Base-by-base conservation (phyloP, 2,888 invertebrate genomes). In the Sesamia inferens region DNA sequence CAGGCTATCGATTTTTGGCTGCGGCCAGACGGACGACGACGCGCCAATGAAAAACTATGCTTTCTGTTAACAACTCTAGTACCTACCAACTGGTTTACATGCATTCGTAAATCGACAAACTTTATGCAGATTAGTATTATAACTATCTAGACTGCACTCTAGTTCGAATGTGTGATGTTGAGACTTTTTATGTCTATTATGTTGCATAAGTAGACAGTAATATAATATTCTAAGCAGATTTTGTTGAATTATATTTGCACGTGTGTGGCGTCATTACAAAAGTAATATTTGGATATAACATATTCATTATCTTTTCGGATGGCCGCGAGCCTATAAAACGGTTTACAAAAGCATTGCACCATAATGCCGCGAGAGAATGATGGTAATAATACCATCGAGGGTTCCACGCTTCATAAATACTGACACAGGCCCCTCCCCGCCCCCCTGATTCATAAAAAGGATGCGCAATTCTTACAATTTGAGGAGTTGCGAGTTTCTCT, bases 11-110 rank as follows among this genome's bases (percentile, higher is more conserved):
- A 95, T 94, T 93, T 90, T 86, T 81, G 82, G 88, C 89, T 84
- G 90, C 87, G 85, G 91, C 93, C 89, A 94, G 94, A 94, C 95
- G 89, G 72, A 82, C 77, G 77, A 74, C 85, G 85, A 88, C 92
- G 94, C 92, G 94, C 89, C 93, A 89, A 91, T 91, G 92, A 93
- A 95, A 94, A 94, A 94, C 94, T 93, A 93, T 92, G 89, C 90
- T 93, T 92, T 93, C 93, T 93, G 89, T 89, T 87, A 44, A 78
- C 80, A 89, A 90, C 87, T 87, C 85, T 81, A 78, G 84, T 79
- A 88, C 83, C 82, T 79, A 88, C 83, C 82, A 89, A 88, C 89
- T 90, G 88, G 74, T 84, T 88, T 78, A 82, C 78, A 82, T 88
- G 24, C 62, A 24, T 65, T 89, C 86, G 81, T 87, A 77, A 86